Conservation (phyloP, 2,113 vertebrate genomes). For the Stegastes partitus region DNA sequence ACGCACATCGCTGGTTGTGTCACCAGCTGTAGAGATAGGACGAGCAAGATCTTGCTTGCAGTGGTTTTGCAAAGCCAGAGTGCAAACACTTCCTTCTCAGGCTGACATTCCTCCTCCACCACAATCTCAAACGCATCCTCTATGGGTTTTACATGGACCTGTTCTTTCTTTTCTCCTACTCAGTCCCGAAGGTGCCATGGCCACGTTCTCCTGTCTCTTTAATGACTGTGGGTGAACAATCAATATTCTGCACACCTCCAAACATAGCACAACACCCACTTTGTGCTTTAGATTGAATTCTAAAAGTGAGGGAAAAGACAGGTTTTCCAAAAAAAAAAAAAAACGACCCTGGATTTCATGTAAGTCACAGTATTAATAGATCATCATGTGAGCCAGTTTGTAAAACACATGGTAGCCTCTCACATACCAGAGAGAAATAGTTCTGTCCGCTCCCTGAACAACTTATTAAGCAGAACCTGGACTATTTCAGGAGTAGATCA, state of each 20-base stretch:
- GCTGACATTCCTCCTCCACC: constrained; percentile 58
- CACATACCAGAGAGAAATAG: constrained; percentile 2
- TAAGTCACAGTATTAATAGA: neutral
- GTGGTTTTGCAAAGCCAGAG: constrained; percentile 51
- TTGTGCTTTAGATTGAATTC: constrained; percentile 56
- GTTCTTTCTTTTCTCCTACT: constrained; percentile 72
- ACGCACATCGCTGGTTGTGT: constrained; percentile 30
- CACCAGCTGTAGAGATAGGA: constrained; percentile 62
- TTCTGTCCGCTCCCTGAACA: neutral
- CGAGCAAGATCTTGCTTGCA: constrained; percentile 31
- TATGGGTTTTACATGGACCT: constrained; percentile 61
- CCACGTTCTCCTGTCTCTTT: constrained; percentile 72
- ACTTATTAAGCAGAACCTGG: neutral
- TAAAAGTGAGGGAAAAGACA: constrained; percentile 42
- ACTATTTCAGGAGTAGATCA: constrained; percentile 55
- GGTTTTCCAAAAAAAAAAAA: neutral
- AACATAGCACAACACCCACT: constrained; percentile 76
- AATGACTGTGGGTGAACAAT: constrained; percentile 80
- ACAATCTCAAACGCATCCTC: constrained; percentile 65
- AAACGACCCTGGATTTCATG: neutral
- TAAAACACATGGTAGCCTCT: constrained; percentile 6
- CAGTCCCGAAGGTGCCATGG: constrained; percentile 68
- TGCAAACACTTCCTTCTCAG: constrained; percentile 56
- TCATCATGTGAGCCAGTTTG: constrained; percentile 22
- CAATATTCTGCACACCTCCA: constrained; percentile 78